Evolutionary conservation across 2,113 vertebrate species (phyloP), one percentile per base, ranked within the genome.

Genomic region (Phalacrocorax pelagicus): DNA sequence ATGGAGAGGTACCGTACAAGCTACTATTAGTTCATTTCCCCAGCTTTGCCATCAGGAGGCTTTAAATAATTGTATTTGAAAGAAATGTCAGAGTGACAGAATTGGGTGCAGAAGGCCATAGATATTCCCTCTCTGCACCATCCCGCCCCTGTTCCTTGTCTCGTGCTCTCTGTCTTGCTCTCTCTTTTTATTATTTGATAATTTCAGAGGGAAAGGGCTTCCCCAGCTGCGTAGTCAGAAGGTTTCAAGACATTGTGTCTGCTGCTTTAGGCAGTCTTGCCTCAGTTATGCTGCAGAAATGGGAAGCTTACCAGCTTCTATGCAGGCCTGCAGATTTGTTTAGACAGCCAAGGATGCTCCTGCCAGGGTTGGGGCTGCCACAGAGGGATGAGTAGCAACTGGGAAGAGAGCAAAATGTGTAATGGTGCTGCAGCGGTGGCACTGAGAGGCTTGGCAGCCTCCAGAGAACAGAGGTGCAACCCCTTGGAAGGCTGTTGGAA

Each of bases 61-160:
- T 84, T 96, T 97, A 97, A 96, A 96, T 97, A 96, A 96, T 93
- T 95, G 86, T 94, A 86, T 97, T 75, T 96, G 93, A 96, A 96
- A 96, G 96, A 96, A 97, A 91, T 95, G 88, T 97, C 96, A 94
- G 65, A 86, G 86, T 92, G 90, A 94, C 82, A 92, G 88, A 91
- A 84, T 72, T 70, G 90, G 92, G 90, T 94, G 79, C 82, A 94
- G 94, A 88, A 92, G 74, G 91, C 85, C 85, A 46, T 74, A 74
- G 72, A 81, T 93, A 94, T 90, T 95, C 78, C 34, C 70, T 70
- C 77, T 59, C 44, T 0, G 2, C 62, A 83, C 82, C 55, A 65
- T 66, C 86, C 87, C 4, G 0, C 72, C 65, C 77, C 52, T 86
- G 7, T 55, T 77, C 63, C 80, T 42, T 55, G 49, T 82, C 63